Percentiles rank a stretch among this genome's conserved stretches.
These are phyloP conservation scores for Pygathrix nemaeus DNA, from an alignment of 2,113 vertebrate species.

Conservation along the genomic window DNA sequence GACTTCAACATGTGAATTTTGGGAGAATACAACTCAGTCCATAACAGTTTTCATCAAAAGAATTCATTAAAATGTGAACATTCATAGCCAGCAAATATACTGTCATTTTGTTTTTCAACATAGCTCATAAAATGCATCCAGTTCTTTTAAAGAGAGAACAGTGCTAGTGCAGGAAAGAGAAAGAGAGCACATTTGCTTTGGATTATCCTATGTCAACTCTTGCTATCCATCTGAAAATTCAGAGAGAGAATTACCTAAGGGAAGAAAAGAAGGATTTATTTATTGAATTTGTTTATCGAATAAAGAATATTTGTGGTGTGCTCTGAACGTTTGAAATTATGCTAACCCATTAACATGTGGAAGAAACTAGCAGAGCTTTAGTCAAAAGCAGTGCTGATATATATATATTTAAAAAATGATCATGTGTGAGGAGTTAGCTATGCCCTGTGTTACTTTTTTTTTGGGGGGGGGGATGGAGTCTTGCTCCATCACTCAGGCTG, in stretches of 20 bases:
- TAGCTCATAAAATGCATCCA: neutral
- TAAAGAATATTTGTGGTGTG: constrained; percentile 26
- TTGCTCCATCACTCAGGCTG: too few species aligned
- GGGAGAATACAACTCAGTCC: neutral
- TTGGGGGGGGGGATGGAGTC: rapidly evolving
- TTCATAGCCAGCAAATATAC: constrained; percentile 8
- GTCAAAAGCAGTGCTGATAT: neutral
- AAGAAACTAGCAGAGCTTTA: neutral
- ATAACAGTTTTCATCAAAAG: constrained; percentile 17
- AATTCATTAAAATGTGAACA: constrained; percentile 38
- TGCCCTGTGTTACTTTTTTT: neutral
- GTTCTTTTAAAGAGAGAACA: constrained; percentile 5
- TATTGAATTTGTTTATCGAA: neutral
- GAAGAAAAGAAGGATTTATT: constrained; percentile 18
- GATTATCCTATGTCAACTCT: constrained; percentile 12
- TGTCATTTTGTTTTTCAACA: constrained; percentile 30
- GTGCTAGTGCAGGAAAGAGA: neutral
- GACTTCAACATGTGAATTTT: neutral
- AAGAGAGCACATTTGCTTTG: constrained; percentile 14
- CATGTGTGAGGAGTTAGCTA: neutral
- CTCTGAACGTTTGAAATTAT: constrained; percentile 21
- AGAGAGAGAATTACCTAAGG: constrained; percentile 17
- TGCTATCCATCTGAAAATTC: constrained; percentile 37
- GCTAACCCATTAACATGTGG: neutral
- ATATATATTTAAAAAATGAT: neutral